Conservation (phyloP, 2,113 vertebrate species). For the Podocnemis expansa region DNA sequence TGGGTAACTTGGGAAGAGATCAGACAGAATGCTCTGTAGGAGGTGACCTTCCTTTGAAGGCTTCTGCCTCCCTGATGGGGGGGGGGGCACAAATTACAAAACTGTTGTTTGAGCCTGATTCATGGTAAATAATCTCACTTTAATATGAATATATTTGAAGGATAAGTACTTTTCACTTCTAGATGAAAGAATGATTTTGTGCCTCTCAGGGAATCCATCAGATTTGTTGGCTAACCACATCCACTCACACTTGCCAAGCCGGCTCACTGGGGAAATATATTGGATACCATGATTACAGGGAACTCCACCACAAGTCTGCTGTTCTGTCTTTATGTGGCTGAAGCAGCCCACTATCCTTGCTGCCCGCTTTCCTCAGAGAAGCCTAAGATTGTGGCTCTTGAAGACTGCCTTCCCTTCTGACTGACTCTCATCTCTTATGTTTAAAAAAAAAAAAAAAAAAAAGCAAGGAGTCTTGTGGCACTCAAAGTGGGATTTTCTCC, state of each 20-base stretch:
- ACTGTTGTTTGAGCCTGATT: not conserved
- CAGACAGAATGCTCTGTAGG: not conserved
- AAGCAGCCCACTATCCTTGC: not conserved
- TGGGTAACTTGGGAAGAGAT: not conserved
- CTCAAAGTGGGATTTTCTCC: too few species aligned
- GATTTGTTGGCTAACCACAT: not conserved
- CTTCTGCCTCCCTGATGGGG: not conserved
- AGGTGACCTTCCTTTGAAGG: not conserved
- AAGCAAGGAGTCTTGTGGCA: too few species aligned
- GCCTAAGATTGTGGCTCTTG: not conserved
- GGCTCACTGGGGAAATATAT: conserved; percentile 3
- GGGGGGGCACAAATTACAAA: not conserved
- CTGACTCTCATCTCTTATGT: too few species aligned
- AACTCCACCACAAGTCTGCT: not conserved
- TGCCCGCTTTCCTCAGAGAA: not conserved
- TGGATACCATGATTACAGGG: not conserved
- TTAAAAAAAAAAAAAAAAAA: too few species aligned
- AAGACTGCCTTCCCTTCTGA: not conserved
- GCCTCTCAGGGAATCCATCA: not conserved
- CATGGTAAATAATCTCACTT: not conserved
- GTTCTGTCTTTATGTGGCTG: not conserved
- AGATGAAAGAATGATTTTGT: not conserved
- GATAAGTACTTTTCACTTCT: not conserved
- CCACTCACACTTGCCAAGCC: conserved; percentile 6
- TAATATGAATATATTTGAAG: not conserved